Percentiles rank a stretch among this genome's conserved stretches.
phyloP scores from a whole-genome alignment of 2,888 invertebrate genomes.

The Morpho deidamia region DNA sequence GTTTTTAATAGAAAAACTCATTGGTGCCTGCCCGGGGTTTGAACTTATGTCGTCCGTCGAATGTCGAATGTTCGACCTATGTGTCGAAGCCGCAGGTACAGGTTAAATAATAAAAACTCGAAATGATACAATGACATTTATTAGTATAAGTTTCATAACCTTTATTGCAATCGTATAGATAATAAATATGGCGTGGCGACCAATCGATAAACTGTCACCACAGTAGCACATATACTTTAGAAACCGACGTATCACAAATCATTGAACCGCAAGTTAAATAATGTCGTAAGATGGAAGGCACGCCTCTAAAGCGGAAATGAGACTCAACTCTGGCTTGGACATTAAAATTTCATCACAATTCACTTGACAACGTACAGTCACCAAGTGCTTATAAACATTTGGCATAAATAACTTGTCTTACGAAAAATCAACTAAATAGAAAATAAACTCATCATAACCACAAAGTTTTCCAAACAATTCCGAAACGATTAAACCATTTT shows the following conservation, averaged over 20 bases:
- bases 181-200: slow-evolving; percentile 30
- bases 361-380: slow-evolving; percentile 46
- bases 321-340: slow-evolving; percentile 11
- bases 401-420: slow-evolving; percentile 57
- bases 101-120: slow-evolving; percentile 28
- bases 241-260: slow-evolving; percentile 10
- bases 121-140: slow-evolving; percentile 44
- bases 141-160: slow-evolving; percentile 41
- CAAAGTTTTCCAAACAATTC: slow-evolving; percentile 56
- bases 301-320: slow-evolving; percentile 6
- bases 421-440: slow-evolving; percentile 47
- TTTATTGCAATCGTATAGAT: slow-evolving; percentile 39
- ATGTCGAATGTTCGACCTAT: too few relatives aligned
- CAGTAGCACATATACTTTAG: slow-evolving; percentile 17
- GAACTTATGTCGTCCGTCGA: too few relatives aligned
- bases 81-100: too few relatives aligned
- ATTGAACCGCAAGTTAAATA: slow-evolving; percentile 7
- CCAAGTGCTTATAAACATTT: slow-evolving; percentile 56
- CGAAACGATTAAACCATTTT: slow-evolving; percentile 49
- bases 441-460: slow-evolving; percentile 56
- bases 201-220: slow-evolving; percentile 10
- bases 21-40: too few relatives aligned
- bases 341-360: slow-evolving; percentile 43
- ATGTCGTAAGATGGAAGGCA: slow-evolving; percentile 9
- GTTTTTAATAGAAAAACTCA: too few relatives aligned